Evolutionary conservation across 1,140 invertebrate species (phyloP).

Genomic region (Drosophila bipectinata): DNA sequence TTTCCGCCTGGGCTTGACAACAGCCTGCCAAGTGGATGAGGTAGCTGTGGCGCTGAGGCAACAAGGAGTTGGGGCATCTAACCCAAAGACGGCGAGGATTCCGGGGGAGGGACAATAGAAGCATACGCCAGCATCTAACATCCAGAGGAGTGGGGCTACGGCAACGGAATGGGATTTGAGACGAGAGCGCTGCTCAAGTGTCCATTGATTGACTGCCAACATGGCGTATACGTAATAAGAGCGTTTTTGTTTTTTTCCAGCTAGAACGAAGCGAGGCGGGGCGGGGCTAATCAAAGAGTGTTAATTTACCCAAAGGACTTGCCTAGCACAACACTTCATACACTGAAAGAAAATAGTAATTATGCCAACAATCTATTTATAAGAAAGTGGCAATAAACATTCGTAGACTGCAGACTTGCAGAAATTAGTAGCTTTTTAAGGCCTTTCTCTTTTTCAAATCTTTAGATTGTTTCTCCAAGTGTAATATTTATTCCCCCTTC

Average conservation of each 20-base stretch:
- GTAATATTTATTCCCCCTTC: background rate
- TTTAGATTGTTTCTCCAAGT: background rate
- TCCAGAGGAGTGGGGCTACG: conserved; percentile 3
- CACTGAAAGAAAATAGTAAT: background rate
- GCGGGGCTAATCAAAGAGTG: conserved; percentile 74
- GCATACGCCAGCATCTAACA: conserved; percentile 39
- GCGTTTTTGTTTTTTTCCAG: conserved; percentile 47
- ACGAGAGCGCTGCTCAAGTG: conserved; percentile 66
- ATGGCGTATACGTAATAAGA: conserved; percentile 80
- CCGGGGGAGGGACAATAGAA: conserved; percentile 18
- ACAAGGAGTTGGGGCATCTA: background rate
- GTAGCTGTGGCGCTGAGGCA: background rate
- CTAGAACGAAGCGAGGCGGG: conserved; percentile 1
- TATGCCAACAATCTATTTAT: too few relatives aligned
- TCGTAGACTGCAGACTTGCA: too few relatives aligned
- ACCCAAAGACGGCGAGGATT: background rate
- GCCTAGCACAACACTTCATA: conserved; percentile 35
- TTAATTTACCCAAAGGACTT: conserved; percentile 80
- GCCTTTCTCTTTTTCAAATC: background rate
- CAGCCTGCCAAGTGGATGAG: conserved; percentile 29
- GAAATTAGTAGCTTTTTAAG: too few relatives aligned
- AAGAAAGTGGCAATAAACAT: too few relatives aligned
- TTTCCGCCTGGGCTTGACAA: conserved; percentile 74
- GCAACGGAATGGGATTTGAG: conserved; percentile 1
- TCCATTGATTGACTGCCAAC: conserved; percentile 79